phyloP scores from a whole-genome alignment of 2,113 vertebrate genomes.

The Australoheros scitulus region DNA sequence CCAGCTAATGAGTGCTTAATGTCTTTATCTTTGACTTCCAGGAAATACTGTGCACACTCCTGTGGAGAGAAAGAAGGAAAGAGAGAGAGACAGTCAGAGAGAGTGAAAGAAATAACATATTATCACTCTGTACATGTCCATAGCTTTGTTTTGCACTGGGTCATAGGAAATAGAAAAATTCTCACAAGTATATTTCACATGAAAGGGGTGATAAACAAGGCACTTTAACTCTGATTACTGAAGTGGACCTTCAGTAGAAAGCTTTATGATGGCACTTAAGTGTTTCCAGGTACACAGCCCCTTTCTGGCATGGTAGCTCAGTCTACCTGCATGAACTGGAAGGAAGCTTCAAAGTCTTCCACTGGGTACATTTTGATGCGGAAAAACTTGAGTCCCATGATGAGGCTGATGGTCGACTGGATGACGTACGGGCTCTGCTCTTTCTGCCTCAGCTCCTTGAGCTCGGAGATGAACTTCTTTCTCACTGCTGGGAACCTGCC shows the following conservation, averaged over 20 bases:
- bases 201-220: slow-evolving; percentile 17
- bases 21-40: slow-evolving; percentile 99
- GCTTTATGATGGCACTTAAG: slow-evolving; percentile 2
- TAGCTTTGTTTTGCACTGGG: background rate
- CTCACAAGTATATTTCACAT: slow-evolving; percentile 6
- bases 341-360: slow-evolving; percentile 98
- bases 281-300: slow-evolving; percentile 19
- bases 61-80: slow-evolving; percentile 57
- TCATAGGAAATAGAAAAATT: slow-evolving; percentile 27
- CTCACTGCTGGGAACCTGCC: slow-evolving; percentile 94
- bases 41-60: slow-evolving; percentile 99
- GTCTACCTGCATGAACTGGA: slow-evolving; percentile 98
- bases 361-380: slow-evolving; percentile 99
- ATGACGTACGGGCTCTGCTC: slow-evolving; percentile 93
- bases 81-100: slow-evolving; percentile 9
- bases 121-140: background rate
- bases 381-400: slow-evolving; percentile 99
- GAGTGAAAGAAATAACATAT: background rate
- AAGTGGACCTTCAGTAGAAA: background rate
- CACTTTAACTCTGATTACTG: slow-evolving; percentile 28
- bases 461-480: slow-evolving; percentile 97
- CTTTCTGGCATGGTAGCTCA: background rate
- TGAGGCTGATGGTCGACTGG: slow-evolving; percentile 97
- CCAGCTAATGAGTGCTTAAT: slow-evolving; percentile 97
- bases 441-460: slow-evolving; percentile 95